Base-by-base conservation (phyloP, 2,113 vertebrate species). In the Apeltes quadracus region DNA sequence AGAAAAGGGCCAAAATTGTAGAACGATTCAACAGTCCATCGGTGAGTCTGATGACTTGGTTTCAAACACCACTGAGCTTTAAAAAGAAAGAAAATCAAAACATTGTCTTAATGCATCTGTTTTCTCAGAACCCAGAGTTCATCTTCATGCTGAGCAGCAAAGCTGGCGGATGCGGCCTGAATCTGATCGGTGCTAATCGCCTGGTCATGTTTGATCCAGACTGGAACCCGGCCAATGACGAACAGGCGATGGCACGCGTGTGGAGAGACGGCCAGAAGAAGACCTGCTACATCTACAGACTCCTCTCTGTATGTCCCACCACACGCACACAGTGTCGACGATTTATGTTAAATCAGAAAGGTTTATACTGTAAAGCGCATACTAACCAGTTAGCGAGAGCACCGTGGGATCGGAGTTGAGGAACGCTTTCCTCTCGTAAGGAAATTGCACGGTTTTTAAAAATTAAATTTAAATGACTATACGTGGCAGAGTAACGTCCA, bases 61-160 rank as follows among this genome's bases (percentile, higher is more conserved):
- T 65, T 48, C 0, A 62, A 53, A n/a, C 5, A 0, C 58, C 9
- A n/a, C 11, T 23, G 11, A 38, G 46, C 15, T 54, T 59, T 39
- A 16, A 56, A 29, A 43, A 43, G 14, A 50, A 53, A 25, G 2
- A 14, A 5, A 44, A 14, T 23, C 16, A 13, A 18, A 54, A 54
- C 4, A 18, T 8, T 0, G 4, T 64, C 67, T 64, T 18, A 62
- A 57, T 51, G 0, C 10, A 5, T 70, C 36, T 64, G 18, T 76
- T 48, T 32, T 75, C 44, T 7, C 50, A 99, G 97, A 99, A 86
- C 81, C 96, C 96, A 1, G 97, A 99, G 77, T 99, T 99, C 85
- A 94, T 99, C 86, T 99, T 99, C 91, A 99, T 99, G 97, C 81
- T 99, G 56, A 99, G 98, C 90, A 99, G 97, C 89, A 99, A 99